Evolutionary conservation across 2,888 invertebrate genomes (phyloP).

Genomic region (Hedya salicella): DNA sequence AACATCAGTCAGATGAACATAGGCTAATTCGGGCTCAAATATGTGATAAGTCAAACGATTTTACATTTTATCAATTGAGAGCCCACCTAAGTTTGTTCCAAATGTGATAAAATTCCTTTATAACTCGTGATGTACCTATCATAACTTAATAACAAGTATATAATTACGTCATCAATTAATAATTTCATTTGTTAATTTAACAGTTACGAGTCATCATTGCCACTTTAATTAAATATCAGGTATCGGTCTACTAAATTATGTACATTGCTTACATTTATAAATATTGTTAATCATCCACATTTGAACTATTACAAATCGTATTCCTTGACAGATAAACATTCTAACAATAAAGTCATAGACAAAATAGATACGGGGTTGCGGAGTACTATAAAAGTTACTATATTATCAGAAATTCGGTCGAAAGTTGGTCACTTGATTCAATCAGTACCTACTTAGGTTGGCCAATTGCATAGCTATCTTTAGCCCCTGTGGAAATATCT

Average conservation of each 20-base stretch:
- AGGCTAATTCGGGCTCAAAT: not conserved
- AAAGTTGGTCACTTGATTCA: too few species aligned
- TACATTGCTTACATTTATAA: not conserved
- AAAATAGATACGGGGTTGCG: too few species aligned
- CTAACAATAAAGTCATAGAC: too few species aligned
- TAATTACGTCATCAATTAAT: not conserved
- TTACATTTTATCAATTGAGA: not conserved
- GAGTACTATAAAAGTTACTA: too few species aligned
- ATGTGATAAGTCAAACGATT: not conserved
- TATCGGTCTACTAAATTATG: not conserved
- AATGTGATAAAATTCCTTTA: not conserved
- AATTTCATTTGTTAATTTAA: slow-evolving; percentile 7
- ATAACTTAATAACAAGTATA: not conserved
- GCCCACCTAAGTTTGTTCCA: not conserved
- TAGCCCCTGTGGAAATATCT: too few species aligned
- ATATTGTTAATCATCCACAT: too few species aligned
- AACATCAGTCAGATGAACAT: not conserved
- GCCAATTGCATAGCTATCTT: too few species aligned
- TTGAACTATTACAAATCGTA: too few species aligned
- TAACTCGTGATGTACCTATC: not conserved
- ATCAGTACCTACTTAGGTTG: too few species aligned
- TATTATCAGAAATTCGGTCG: too few species aligned
- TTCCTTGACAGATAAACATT: too few species aligned
- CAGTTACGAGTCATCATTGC: slow-evolving; percentile 1
- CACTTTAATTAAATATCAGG: not conserved